Conservation (phyloP, 2,888 invertebrate species). For the Rotaria socialis region DNA sequence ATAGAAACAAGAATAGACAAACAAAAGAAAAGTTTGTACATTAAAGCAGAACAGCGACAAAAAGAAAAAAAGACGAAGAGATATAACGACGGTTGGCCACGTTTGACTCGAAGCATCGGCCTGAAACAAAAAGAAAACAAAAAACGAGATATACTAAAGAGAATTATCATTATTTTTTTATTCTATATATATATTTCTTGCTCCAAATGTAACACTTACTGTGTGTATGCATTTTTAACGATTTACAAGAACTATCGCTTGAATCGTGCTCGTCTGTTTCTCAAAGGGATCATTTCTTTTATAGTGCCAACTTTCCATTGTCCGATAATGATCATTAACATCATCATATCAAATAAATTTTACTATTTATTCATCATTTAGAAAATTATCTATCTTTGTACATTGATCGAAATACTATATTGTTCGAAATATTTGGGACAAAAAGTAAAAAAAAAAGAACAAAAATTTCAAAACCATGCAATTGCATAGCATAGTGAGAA, state of each 20-base stretch:
- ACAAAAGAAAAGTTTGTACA: not conserved
- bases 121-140: not conserved
- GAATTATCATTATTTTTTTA: not conserved
- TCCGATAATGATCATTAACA: not conserved
- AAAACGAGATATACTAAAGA: not conserved
- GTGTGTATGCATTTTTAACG: not conserved
- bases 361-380: slow-evolving; percentile 17
- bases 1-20: not conserved
- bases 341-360: not conserved
- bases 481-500: not conserved
- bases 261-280: not conserved
- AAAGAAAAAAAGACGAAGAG: not conserved
- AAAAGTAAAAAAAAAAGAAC: not conserved
- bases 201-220: not conserved
- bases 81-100: not conserved
- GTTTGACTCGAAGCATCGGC: not conserved
- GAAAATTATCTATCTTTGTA: slow-evolving; percentile 2
- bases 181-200: not conserved
- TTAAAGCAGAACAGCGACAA: not conserved
- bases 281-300: not conserved
- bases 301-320: not conserved
- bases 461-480: slow-evolving; percentile 10
- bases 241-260: not conserved
- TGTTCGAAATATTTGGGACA: slow-evolving; percentile 5
- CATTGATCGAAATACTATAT: slow-evolving; percentile 1